Evolutionary conservation across 1,140 invertebrate genomes (phyloP).

Genomic region (Drosophila murphyi): DNA sequence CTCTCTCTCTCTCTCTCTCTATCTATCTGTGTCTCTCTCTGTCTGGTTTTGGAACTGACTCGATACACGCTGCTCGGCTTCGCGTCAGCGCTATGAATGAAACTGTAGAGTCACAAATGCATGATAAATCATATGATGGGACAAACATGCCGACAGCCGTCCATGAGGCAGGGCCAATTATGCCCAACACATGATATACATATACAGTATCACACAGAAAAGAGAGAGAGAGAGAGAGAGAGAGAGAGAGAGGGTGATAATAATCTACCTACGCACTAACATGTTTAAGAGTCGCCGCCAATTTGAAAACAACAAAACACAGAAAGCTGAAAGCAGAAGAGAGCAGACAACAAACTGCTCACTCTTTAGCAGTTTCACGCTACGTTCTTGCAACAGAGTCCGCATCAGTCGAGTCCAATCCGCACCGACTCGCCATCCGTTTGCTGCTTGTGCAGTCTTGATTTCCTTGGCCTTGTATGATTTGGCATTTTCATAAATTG

Average conservation of each 20-base stretch:
- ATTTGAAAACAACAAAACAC: conserved; percentile 35
- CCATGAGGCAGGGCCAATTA: conserved; percentile 55
- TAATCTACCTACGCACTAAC: conserved; percentile 63
- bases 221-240: not conserved
- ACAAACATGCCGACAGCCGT: conserved; percentile 82
- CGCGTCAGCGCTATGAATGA: conserved; percentile 35
- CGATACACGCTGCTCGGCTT: not conserved
- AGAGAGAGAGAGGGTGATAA: conserved; percentile 1
- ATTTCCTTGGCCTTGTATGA: conserved; percentile 82
- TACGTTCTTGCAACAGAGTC: conserved; percentile 31
- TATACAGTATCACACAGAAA: not conserved
- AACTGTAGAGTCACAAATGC: conserved; percentile 80
- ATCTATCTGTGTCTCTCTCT: conserved; percentile 9
- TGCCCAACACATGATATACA: conserved; percentile 19
- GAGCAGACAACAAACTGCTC: conserved; percentile 24
- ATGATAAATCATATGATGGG: conserved; percentile 81
- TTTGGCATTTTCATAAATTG: conserved; percentile 82
- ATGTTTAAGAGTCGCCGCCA: conserved; percentile 29
- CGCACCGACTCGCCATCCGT: not conserved
- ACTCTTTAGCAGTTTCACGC: conserved; percentile 66
- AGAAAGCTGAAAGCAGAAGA: not conserved
- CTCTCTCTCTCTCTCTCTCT: conserved; percentile 5
- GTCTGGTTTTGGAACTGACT: conserved; percentile 18
- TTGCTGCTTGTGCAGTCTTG: conserved; percentile 69
- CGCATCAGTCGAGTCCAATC: not conserved